These are phyloP conservation scores for Arizona elegans DNA, from an alignment of 2,113 vertebrate genomes.

Conservation along the genomic window DNA sequence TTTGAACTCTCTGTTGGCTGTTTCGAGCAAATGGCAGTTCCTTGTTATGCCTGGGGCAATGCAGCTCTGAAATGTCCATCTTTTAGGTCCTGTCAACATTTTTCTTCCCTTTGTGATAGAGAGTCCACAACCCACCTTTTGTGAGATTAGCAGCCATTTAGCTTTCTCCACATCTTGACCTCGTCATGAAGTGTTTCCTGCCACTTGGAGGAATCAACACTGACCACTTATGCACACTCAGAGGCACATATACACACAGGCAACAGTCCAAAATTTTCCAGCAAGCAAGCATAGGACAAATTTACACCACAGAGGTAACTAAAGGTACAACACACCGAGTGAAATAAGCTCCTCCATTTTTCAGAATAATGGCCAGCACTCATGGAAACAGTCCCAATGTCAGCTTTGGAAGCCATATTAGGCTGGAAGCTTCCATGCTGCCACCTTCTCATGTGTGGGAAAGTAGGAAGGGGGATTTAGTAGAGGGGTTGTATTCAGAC, in stretches of 20 bases:
- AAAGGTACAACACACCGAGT: neutral
- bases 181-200: neutral
- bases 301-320: no score
- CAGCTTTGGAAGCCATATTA: no score
- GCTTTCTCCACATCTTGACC: neutral
- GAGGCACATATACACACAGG: neutral
- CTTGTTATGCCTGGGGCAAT: neutral
- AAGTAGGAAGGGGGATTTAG: no score
- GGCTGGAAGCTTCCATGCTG: no score
- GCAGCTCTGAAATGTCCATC: neutral
- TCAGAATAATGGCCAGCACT: neutral
- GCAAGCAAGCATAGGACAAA: neutral
- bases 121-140: neutral
- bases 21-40: neutral
- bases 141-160: neutral
- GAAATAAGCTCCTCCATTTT: neutral
- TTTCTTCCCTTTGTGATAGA: neutral
- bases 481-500: no score
- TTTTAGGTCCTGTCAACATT: neutral
- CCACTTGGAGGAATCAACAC: neutral
- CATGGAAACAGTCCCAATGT: neutral
- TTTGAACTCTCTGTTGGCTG: neutral
- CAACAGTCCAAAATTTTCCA: neutral
- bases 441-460: no score
- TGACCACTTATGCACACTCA: neutral